Conservation (phyloP, 2,888 invertebrate genomes). For the Atrina japonica region DNA sequence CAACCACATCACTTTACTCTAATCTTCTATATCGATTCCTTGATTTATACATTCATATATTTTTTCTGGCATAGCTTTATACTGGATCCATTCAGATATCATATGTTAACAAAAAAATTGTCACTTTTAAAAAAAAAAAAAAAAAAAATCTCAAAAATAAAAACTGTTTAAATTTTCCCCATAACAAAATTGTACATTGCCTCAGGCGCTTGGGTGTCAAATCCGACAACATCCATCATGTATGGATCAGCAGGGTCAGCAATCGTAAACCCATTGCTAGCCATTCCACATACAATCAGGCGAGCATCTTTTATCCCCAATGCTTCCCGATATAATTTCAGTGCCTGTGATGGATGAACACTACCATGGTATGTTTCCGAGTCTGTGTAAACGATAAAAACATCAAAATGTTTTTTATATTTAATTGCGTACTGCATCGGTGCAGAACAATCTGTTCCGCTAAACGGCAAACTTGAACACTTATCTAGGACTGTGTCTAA, state of each 20-base stretch:
- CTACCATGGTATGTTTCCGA: slow-evolving; percentile 74
- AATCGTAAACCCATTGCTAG: slow-evolving; percentile 77
- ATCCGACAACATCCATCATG: slow-evolving; percentile 80
- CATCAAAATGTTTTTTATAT: slow-evolving; percentile 85
- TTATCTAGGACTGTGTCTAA: slow-evolving; percentile 50
- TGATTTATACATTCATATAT: too few species aligned
- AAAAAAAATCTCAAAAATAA: too few species aligned
- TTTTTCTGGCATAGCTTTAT: too few species aligned
- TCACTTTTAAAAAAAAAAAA: too few species aligned
- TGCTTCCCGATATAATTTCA: slow-evolving; percentile 84
- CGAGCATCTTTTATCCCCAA: slow-evolving; percentile 75
- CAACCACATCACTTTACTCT: too few species aligned
- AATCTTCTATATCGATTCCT: too few species aligned
- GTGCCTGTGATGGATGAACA: slow-evolving; percentile 82
- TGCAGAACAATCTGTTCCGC: slow-evolving; percentile 65
- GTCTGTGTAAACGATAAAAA: slow-evolving; percentile 88
- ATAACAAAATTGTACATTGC: slow-evolving; percentile 74
- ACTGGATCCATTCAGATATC: too few species aligned
- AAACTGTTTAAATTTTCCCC: slow-evolving; percentile 32
- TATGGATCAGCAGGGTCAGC: slow-evolving; percentile 80
- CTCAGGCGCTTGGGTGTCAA: slow-evolving; percentile 79
- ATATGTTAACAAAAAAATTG: too few species aligned
- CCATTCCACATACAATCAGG: slow-evolving; percentile 76
- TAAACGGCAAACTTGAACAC: slow-evolving; percentile 44
- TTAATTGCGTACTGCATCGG: slow-evolving; percentile 84